Evolutionary conservation across 1,140 invertebrate species (phyloP), one percentile per base, ranked within the genome.

Genomic region (Schlechtendalia chinensis): DNA sequence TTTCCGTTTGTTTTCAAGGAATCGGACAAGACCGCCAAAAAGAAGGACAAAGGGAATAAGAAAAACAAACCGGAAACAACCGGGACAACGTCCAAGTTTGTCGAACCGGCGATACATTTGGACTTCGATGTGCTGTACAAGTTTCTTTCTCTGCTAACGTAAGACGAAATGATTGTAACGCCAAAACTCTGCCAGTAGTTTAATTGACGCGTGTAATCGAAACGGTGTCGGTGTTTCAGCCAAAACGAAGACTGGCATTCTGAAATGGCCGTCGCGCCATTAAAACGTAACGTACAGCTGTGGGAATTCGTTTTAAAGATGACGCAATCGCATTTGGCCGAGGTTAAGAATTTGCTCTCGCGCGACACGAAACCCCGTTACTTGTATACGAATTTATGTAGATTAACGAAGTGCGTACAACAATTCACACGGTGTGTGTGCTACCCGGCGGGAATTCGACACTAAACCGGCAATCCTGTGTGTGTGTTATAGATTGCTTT

Each of bases 221-320:
- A n/a, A n/a, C n/a, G n/a, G n/a, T n/a, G n/a, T n/a, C n/a, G n/a
- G 17, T 79, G 8, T 79, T 61, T 47, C 50, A 79, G 75, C 47
- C 19, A 39, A 47, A 50, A 79, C 61, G 39, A 17, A 3, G 29
- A 5, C 47, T 79, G 75, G 56, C 10, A 11, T 3, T 79, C 75
- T 45, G 32, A 77, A 58, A 5, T 22, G 16, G 50, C 45, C 27
- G 39, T 50, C 29, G 0, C 5, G 16, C 10, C 39, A 12, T 63
- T 79, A 61, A 79, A 79, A 61, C 58, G 47, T 29, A 79, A 79
- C 47, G 58, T 14, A 8, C 61, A 39, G 29, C 16, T 79, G 1
- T 79, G 75, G 75, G 75, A 79, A 79, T 79, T 79, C 50, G 75
- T 79, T 29, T 79, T 79, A 50, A 79, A 63, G 63, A 12, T 79